Conservation (phyloP, 1,140 invertebrate genomes). For the Drosophila obscura region DNA sequence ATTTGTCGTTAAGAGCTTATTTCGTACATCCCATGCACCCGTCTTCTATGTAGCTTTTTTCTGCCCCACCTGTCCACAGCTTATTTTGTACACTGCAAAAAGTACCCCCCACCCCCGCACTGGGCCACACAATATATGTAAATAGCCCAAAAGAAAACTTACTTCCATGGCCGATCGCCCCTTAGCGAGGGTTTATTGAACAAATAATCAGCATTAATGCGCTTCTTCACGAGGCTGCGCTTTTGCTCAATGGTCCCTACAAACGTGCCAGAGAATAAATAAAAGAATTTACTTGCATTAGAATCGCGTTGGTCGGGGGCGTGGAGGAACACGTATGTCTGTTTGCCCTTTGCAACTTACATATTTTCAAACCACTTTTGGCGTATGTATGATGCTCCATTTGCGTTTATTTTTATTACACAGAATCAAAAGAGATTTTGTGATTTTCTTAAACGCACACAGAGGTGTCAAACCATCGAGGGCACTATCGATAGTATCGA, state of each 20-base stretch:
- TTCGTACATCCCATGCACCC: background rate
- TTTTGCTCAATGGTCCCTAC: conserved; percentile 65
- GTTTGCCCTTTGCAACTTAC: conserved; percentile 40
- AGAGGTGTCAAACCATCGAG: too few species aligned
- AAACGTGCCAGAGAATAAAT: conserved; percentile 8
- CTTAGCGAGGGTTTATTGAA: conserved; percentile 63
- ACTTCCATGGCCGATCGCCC: conserved; percentile 72
- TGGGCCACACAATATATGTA: background rate
- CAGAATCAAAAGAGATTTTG: background rate
- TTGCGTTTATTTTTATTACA: conserved; percentile 3
- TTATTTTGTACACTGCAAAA: too few species aligned
- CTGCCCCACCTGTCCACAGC: too few species aligned
- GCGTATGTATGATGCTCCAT: conserved; percentile 82
- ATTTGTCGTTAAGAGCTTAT: background rate
- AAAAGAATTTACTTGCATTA: background rate
- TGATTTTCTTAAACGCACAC: too few species aligned
- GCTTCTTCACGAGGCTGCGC: conserved; percentile 47
- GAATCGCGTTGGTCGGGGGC: background rate
- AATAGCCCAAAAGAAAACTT: conserved; percentile 17
- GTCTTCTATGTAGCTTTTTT: too few species aligned
- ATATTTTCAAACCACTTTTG: conserved; percentile 70
- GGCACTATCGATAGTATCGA: too few species aligned
- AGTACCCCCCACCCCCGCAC: background rate
- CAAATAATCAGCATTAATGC: conserved; percentile 61
- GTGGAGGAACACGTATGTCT: conserved; percentile 3